Base-by-base conservation (phyloP, 2,113 vertebrate species). In the Cavia aperea region DNA sequence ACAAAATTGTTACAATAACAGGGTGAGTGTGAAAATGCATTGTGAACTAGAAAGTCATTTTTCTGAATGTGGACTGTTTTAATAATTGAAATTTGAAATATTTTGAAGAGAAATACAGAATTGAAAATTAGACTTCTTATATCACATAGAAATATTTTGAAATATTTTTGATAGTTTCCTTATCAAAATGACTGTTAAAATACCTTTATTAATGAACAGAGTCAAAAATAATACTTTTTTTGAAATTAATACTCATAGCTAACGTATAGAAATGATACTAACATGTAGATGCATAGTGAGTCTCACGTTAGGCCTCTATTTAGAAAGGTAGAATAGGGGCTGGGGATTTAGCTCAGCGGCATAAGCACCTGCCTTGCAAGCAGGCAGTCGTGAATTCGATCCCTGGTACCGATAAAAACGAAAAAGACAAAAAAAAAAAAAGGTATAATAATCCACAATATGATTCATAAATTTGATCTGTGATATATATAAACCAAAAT, bases 11-110 rank as follows among this genome's bases (percentile, higher is more conserved):
- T 86, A 31, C 84, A 54, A 65, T 43, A 93, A 68, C 13, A 92
- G 63, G 86, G 75, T 94, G 33, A 66, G 79, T 89, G 15, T 95
- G 75, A 93, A 91, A 95, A 79, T 81, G 33, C 31, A 54, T 70
- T 70, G 18, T 95, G 3, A 94, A 81, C 36, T 89, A 68, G 49
- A 65, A 63, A 79, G 58, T 58, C 81, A 86, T 92, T 89, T 93
- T 94, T 93, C 70, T 95, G 33, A 89, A 70, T 15, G 58, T 89
- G 13, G 39, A 89, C 10, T 81, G 89, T 89, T 26, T 8, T 86
- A 62, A 73, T 33, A 56, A 65, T 43, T 39, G 49, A 88, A 56
- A 65, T 60, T 56, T 31, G 58, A 90, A 94, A 73, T 24, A 36
- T 46, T 60, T 65, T 23, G 58, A 88, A 94, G 66, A 86, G 89